Evolutionary conservation across 2,888 invertebrate genomes (phyloP).

Genomic region (Cepaea hortensis): DNA sequence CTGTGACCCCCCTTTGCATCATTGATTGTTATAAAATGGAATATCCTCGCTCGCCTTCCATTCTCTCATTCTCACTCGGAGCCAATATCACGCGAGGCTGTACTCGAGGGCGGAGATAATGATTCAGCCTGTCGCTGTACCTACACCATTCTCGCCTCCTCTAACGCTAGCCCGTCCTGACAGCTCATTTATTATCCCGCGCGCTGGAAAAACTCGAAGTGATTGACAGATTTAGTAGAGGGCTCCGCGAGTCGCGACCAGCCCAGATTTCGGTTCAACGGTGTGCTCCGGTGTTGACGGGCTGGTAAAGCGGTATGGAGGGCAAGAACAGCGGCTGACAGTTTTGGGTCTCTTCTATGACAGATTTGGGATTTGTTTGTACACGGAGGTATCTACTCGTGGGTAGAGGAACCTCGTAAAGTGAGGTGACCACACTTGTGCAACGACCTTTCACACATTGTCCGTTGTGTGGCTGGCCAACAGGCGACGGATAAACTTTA

Average conservation of each 20-base stretch:
- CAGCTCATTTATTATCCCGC: conserved; percentile 69
- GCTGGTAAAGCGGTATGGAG: conserved; percentile 58
- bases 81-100: conserved; percentile 30
- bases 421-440: conserved; percentile 28
- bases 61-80: conserved; percentile 5
- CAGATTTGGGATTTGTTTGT: conserved; percentile 70
- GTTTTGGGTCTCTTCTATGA: conserved; percentile 69
- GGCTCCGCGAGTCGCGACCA: conserved; percentile 69
- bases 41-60: background rate
- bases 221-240: conserved; percentile 71
- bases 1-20: background rate
- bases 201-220: conserved; percentile 58
- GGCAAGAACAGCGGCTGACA: conserved; percentile 69
- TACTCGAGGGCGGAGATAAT: conserved; percentile 46
- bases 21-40: background rate
- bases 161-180: conserved; percentile 60
- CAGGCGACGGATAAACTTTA: conserved; percentile 8
- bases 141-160: conserved; percentile 52
- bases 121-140: conserved; percentile 49
- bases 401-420: conserved; percentile 15
- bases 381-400: conserved; percentile 54
- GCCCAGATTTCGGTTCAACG: conserved; percentile 61
- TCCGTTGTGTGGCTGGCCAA: background rate
- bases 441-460: conserved; percentile 31
- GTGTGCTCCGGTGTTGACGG: conserved; percentile 67